Evolutionary conservation across 2,888 invertebrate genomes (phyloP), one percentile per base, ranked within the genome.

Genomic region (Argyresthia goedartella): DNA sequence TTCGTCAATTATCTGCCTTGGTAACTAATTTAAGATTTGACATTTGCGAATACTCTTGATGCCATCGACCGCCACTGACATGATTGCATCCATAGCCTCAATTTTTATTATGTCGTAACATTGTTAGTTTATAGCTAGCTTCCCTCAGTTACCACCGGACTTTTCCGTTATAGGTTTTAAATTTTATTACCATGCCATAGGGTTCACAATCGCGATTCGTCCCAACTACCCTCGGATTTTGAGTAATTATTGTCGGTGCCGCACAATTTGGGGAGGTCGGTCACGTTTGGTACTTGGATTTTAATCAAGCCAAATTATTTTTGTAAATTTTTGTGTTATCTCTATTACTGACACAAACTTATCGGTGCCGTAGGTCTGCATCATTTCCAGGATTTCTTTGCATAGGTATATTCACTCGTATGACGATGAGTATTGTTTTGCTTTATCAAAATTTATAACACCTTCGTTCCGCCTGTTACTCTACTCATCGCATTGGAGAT

Each of bases 311-410:
- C 41, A 54, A 58, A 36, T 36, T 7, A 7, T 36, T 9, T 36
- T 36, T 36, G 36, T 7, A 56, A 51, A 51, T 58, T 25, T 16
- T 56, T 44, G 57, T 56, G 43, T 57, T 59, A 43, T 57, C 57
- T 35, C 56, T 16, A 56, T 54, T 43, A 57, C 43, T 15, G 51
- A 48, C 36, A 50, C 52, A 57, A 57, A 59, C 42, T 55, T 52
- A n/a, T 49, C 34, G 11, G 8, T 49, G n/a, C n/a, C n/a, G n/a
- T n/a, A n/a, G n/a, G n/a, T n/a, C n/a, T n/a, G n/a, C n/a, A n/a
- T n/a, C n/a, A 45, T 39, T 51, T 53, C 52, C 13, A 53, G 51
- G 44, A 59, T 59, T 42, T 59, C 54, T 45, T 56, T 39, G 49
- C 46, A 50, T 36, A 59, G 14, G 51, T n/a, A n/a, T 53, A 56